These are phyloP conservation scores for Scaeva pyrastri DNA, from an alignment of 2,888 invertebrate genomes.

Conservation along the genomic window DNA sequence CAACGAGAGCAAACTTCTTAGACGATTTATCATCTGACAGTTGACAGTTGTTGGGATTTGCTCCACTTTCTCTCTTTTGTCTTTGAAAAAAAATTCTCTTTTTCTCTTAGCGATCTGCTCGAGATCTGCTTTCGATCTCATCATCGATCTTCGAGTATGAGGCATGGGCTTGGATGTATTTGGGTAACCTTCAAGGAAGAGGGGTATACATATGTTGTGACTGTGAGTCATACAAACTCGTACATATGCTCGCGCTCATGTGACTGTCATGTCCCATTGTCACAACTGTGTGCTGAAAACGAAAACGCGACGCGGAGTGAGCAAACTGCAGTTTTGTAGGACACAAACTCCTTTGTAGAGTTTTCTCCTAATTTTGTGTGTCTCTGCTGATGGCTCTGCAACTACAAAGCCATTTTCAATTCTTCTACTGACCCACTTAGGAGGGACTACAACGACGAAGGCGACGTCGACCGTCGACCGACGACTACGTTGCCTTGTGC, in stretches of 20 bases:
- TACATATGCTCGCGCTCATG: constrained; percentile 61
- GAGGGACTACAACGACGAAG: constrained; percentile 37
- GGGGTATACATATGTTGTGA: neutral
- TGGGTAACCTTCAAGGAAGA: constrained; percentile 64
- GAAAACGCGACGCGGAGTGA: constrained; percentile 62
- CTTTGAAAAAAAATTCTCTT: constrained; percentile 32
- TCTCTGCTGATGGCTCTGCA: constrained; percentile 16
- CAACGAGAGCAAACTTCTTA: constrained; percentile 18
- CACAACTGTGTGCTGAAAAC: constrained; percentile 63
- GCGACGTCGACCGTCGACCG: neutral
- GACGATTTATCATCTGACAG: constrained; percentile 59
- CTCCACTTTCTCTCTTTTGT: constrained; percentile 67
- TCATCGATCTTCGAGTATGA: constrained; percentile 60
- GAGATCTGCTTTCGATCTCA: constrained; percentile 58
- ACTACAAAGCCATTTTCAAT: constrained; percentile 57
- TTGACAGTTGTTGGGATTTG: constrained; percentile 32
- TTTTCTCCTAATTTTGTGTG: constrained; percentile 60
- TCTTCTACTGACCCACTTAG: constrained; percentile 73
- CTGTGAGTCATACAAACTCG: constrained; percentile 56
- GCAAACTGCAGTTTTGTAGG: constrained; percentile 59
- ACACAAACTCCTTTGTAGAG: constrained; percentile 41
- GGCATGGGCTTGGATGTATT: constrained; percentile 40
- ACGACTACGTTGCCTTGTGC: neutral
- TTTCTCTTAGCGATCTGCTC: constrained; percentile 15
- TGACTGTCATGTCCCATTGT: constrained; percentile 74